Conservation (phyloP, 2,888 invertebrate species). For the Bursaphelenchus okinawaensis region DNA sequence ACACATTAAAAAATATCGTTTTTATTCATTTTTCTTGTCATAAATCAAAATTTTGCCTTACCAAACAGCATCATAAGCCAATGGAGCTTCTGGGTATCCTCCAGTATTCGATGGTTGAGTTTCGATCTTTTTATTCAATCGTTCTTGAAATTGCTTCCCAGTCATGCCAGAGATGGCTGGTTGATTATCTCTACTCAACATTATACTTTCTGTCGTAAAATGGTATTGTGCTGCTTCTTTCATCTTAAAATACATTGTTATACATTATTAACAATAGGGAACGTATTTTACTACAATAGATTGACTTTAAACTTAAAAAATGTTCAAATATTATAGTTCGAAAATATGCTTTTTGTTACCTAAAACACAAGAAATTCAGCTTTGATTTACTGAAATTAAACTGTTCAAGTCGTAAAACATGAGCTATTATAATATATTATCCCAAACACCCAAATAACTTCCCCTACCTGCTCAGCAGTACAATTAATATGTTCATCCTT, state of each 20-base stretch:
- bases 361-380: too few species aligned
- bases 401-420: too few species aligned
- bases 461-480: constrained; percentile 67
- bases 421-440: too few species aligned
- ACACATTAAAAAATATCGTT: too few species aligned
- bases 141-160: constrained; percentile 71
- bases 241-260: constrained; percentile 68
- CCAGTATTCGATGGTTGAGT: constrained; percentile 77
- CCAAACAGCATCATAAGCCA: constrained; percentile 99
- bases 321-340: too few species aligned
- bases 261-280: background rate
- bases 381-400: too few species aligned
- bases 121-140: constrained; percentile 75
- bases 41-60: constrained; percentile 24
- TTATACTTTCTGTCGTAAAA: constrained; percentile 93
- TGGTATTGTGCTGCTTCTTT: constrained; percentile 89
- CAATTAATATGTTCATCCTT: constrained; percentile 77
- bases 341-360: too few species aligned
- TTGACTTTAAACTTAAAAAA: background rate
- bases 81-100: constrained; percentile 78
- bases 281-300: background rate
- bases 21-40: background rate
- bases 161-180: constrained; percentile 64
- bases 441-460: constrained; percentile 2
- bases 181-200: constrained; percentile 93